Evolutionary conservation across 2,888 invertebrate species (phyloP).

Genomic region (Leptinotarsa peninsularis): DNA sequence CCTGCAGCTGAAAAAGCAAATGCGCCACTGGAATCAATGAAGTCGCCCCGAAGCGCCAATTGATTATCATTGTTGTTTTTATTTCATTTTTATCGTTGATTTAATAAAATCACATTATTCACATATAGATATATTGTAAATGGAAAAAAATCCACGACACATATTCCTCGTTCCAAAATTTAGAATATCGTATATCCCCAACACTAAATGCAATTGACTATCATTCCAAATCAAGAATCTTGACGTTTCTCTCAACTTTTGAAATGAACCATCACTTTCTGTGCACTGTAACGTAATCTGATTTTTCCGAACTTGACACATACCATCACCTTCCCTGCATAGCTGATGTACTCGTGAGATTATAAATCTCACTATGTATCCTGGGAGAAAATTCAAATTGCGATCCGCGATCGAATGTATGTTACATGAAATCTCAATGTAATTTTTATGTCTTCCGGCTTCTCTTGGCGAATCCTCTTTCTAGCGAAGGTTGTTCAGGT

Average conservation of each 20-base stretch:
- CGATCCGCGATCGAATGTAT: constrained; percentile 6
- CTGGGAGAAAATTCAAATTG: constrained; percentile 8
- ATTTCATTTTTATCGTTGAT: no score
- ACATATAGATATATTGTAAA: no score
- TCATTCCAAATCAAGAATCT: neutral
- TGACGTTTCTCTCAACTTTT: neutral
- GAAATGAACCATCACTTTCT: neutral
- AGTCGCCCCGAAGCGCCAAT: no score
- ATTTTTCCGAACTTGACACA: neutral
- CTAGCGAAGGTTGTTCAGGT: constrained; percentile 4
- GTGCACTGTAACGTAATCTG: neutral
- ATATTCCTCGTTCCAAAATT: neutral
- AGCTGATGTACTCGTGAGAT: neutral
- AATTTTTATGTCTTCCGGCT: constrained; percentile 14
- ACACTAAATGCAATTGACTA: neutral
- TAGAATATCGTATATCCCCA: no score
- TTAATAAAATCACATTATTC: no score
- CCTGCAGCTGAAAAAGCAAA: no score
- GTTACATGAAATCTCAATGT: constrained; percentile 9
- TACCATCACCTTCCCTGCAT: neutral
- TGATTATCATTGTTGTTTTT: no score
- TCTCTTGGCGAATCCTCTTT: neutral
- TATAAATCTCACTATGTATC: constrained; percentile 3
- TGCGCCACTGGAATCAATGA: no score
- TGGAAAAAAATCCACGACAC: neutral